Percentiles rank a stretch among this genome's conserved stretches.
These are phyloP conservation scores for Brachionus paranguensis DNA, from an alignment of 1,140 invertebrate genomes.

Conservation along the genomic window DNA sequence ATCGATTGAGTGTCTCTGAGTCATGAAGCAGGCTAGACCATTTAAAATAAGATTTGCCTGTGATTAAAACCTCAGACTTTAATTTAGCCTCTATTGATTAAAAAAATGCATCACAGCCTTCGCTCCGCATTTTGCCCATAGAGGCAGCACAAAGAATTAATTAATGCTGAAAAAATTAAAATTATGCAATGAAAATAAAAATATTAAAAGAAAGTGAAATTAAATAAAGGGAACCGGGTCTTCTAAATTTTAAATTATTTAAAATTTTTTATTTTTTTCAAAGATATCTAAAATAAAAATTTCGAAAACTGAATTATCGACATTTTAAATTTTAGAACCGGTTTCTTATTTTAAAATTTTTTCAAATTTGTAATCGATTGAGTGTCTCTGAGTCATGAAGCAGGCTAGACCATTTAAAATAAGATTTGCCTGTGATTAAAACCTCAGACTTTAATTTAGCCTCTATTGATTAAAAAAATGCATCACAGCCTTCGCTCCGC, in stretches of 20 bases:
- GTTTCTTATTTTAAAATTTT: no score
- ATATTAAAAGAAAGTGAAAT: no score
- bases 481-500: neutral
- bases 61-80: slow-evolving; percentile 39
- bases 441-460: neutral
- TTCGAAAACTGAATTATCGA: no score
- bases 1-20: neutral
- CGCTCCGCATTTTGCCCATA: slow-evolving; percentile 37
- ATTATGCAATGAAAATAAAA: no score
- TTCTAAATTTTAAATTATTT: no score
- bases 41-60: neutral
- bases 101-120: slow-evolving; percentile 3
- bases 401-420: neutral
- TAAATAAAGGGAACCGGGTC: no score
- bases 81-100: slow-evolving; percentile 21
- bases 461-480: slow-evolving; percentile 36
- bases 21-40: neutral
- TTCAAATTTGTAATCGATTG: neutral
- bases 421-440: slow-evolving; percentile 30
- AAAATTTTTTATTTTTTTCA: no score
- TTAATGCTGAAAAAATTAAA: no score
- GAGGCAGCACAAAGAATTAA: neutral
- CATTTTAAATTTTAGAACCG: no score
- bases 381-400: slow-evolving; percentile 31
- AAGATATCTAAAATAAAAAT: no score